These are phyloP conservation scores for Erpornis zantholeuca DNA, from an alignment of 2,113 vertebrate species.

Conservation along the genomic window DNA sequence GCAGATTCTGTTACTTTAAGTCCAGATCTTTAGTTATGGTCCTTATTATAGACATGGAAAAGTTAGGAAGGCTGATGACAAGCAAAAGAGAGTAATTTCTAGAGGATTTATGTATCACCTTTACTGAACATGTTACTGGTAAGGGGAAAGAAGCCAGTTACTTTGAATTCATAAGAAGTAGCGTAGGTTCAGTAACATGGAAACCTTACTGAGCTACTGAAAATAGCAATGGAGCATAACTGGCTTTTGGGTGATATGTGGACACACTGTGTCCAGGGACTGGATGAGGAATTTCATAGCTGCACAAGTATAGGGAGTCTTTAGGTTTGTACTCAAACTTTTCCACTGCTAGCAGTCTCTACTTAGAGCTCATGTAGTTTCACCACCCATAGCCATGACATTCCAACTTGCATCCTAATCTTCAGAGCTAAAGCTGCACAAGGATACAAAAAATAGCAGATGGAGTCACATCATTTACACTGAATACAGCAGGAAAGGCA, in stretches of 20 bases:
- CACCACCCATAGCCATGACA: background rate
- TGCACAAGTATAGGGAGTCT: background rate
- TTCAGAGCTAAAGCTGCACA: background rate
- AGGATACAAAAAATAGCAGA: slow-evolving; percentile 9
- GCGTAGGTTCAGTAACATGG: background rate
- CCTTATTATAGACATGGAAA: background rate
- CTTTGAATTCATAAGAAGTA: background rate
- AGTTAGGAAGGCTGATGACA: background rate
- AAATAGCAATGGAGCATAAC: background rate
- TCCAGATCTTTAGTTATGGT: background rate
- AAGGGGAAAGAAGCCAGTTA: background rate
- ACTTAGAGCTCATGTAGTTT: background rate
- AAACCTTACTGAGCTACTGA: background rate
- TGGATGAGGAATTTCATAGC: background rate
- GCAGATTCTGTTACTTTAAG: background rate
- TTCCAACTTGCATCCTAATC: background rate
- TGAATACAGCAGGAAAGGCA: background rate
- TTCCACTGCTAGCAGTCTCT: background rate
- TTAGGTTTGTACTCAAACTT: background rate
- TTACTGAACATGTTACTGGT: background rate
- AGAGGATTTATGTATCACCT: background rate
- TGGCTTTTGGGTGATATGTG: background rate
- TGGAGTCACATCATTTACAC: slow-evolving; percentile 20
- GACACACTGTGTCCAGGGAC: background rate
- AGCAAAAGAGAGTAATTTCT: background rate